Percentiles rank a stretch among this genome's conserved stretches.
Conservation (phyloP, 1,140 invertebrate genomes). For the Limonius californicus region DNA sequence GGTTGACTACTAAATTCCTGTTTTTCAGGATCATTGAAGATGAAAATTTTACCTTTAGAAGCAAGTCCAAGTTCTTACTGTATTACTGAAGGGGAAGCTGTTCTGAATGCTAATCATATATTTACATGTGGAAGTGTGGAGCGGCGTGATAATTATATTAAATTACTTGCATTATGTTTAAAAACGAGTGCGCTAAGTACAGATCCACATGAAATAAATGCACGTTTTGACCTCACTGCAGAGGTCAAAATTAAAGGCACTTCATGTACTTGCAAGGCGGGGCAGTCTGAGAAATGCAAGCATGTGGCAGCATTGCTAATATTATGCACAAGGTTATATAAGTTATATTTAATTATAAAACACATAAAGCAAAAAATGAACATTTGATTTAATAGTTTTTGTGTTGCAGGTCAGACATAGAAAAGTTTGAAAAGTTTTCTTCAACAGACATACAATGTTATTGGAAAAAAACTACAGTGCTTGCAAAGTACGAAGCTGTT, state of each 20-base stretch:
- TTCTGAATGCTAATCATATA: constrained; percentile 1
- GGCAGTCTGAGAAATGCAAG: not conserved
- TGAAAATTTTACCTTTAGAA: not conserved
- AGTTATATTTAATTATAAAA: not conserved
- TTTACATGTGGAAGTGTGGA: not conserved
- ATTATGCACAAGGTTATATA: not conserved
- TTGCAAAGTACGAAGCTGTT: not conserved
- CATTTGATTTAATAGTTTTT: too few species aligned
- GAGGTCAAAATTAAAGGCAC: not conserved
- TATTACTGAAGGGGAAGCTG: not conserved
- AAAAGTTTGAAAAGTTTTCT: not conserved
- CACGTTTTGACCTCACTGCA: not conserved
- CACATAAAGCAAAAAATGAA: too few species aligned
- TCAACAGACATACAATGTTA: not conserved
- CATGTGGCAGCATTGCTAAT: not conserved
- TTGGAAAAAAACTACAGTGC: not conserved
- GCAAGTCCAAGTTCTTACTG: not conserved
- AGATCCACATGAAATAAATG: not conserved
- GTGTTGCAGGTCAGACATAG: too few species aligned
- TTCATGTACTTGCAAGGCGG: not conserved
- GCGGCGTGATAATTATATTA: not conserved
- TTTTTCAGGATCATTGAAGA: too few species aligned
- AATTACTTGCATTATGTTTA: not conserved
- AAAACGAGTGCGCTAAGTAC: not conserved
- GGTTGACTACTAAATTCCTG: too few species aligned